Percentiles rank a stretch among this genome's conserved stretches.
These are phyloP conservation scores for Nomada ruficornis DNA, from an alignment of 2,888 invertebrate genomes.

Conservation along the genomic window DNA sequence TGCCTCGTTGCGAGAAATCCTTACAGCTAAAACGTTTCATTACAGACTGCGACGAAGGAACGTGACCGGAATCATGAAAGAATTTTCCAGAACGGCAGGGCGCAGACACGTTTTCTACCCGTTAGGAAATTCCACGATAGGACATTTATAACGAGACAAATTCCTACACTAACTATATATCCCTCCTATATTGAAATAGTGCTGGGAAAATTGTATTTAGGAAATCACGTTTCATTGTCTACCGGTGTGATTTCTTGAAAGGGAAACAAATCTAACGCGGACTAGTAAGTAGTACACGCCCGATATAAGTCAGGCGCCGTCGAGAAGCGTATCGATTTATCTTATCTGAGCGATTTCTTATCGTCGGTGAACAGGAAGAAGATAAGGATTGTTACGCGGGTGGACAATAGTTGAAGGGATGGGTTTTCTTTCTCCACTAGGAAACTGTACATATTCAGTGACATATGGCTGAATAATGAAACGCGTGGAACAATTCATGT, in stretches of 20 bases:
- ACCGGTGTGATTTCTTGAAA: not conserved
- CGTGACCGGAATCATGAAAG: conserved; percentile 37
- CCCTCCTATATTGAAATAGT: not conserved
- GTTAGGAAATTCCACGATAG: not conserved
- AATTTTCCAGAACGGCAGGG: not conserved
- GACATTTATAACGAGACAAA: not conserved
- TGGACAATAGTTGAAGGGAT: conserved; percentile 14
- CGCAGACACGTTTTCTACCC: not conserved
- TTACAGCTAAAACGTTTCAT: conserved; percentile 44
- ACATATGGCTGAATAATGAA: not conserved
- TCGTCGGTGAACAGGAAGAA: conserved; percentile 37
- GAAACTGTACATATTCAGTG: conserved; percentile 17
- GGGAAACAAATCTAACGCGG: not conserved
- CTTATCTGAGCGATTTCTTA: conserved; percentile 54
- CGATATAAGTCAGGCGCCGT: conserved; percentile 29
- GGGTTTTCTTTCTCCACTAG: not conserved
- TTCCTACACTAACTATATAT: too few relatives aligned
- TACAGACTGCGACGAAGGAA: conserved; percentile 28
- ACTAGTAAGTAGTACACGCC: conserved; percentile 20
- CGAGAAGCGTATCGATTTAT: conserved; percentile 43
- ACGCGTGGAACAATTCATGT: not conserved
- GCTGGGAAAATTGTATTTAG: not conserved
- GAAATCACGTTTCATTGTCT: not conserved
- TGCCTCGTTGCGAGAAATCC: conserved; percentile 34
- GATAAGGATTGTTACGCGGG: conserved; percentile 34